A percentile compares a stretch with the other conserved stretches of the same genome.
Conservation (phyloP, 2,888 invertebrate species). For the Agriopis marginaria region DNA sequence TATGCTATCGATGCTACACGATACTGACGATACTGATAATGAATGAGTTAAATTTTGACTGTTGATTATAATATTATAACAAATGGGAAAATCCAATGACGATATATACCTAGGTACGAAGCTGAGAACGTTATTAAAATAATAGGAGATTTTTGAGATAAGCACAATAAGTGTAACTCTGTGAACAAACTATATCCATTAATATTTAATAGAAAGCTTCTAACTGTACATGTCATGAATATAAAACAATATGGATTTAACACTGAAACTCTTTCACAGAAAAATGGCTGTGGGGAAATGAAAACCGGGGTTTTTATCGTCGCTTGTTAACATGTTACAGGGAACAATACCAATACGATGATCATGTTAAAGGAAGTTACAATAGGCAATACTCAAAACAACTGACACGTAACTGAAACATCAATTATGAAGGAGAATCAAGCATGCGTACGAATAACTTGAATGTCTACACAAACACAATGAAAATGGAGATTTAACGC, state of each 20-base stretch:
- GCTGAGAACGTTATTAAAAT: no score
- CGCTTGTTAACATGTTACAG: constrained; percentile 10
- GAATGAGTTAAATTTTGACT: neutral
- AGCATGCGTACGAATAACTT: constrained; percentile 9
- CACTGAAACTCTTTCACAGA: constrained; percentile 1
- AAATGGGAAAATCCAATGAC: no score
- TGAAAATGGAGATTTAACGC: neutral
- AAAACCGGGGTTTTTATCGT: constrained; percentile 11
- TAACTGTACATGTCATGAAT: no score
- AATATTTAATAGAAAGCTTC: no score
- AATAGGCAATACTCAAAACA: constrained; percentile 44
- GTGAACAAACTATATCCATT: no score
- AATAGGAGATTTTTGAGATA: no score
- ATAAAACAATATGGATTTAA: neutral
- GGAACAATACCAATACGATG: constrained; percentile 17
- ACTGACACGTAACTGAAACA: constrained; percentile 31
- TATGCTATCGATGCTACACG: neutral
- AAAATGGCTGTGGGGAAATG: constrained; percentile 10
- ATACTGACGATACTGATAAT: neutral
- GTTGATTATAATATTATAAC: no score
- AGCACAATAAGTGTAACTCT: no score
- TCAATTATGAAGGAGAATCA: constrained; percentile 13
- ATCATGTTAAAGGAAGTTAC: constrained; percentile 37
- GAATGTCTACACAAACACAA: neutral
- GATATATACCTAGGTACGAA: no score